Percentiles rank a stretch among this genome's conserved stretches.
These are phyloP conservation scores for Varanus komodoensis DNA, from an alignment of 2,113 vertebrate species.

Conservation along the genomic window DNA sequence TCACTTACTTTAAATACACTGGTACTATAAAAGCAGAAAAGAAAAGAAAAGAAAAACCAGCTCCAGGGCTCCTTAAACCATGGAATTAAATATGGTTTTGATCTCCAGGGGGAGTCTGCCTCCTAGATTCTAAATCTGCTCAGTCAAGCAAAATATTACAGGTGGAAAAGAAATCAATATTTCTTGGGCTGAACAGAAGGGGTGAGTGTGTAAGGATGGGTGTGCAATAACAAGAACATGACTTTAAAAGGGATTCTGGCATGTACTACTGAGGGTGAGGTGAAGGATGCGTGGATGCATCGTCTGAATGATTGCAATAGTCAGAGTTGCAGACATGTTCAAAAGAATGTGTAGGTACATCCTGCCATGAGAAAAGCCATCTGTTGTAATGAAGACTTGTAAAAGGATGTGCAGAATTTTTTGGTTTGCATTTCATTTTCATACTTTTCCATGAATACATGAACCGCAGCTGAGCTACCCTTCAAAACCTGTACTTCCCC, in stretches of 20 bases:
- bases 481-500: too few species aligned
- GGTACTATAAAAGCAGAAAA: constrained; percentile 50
- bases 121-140: constrained; percentile 76
- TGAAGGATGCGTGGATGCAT: neutral
- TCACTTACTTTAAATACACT: constrained; percentile 67
- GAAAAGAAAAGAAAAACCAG: constrained; percentile 51
- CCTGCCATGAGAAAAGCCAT: neutral
- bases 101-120: constrained; percentile 70
- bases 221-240: neutral
- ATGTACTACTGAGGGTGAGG: rapidly evolving
- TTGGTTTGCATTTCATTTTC: too few species aligned
- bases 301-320: neutral
- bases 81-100: constrained; percentile 75
- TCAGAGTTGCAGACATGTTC: neutral
- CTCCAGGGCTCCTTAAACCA: constrained; percentile 68
- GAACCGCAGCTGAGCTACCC: too few species aligned
- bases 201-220: constrained; percentile 9
- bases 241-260: constrained; percentile 29
- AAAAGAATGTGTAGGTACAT: neutral
- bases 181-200: constrained; percentile 34
- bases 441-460: too few species aligned
- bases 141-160: constrained; percentile 74
- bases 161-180: constrained; percentile 66
- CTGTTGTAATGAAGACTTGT: neutral
- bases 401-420: too few species aligned